Evolutionary conservation across 2,113 vertebrate species (phyloP).

Genomic region (Rattus rattus): DNA sequence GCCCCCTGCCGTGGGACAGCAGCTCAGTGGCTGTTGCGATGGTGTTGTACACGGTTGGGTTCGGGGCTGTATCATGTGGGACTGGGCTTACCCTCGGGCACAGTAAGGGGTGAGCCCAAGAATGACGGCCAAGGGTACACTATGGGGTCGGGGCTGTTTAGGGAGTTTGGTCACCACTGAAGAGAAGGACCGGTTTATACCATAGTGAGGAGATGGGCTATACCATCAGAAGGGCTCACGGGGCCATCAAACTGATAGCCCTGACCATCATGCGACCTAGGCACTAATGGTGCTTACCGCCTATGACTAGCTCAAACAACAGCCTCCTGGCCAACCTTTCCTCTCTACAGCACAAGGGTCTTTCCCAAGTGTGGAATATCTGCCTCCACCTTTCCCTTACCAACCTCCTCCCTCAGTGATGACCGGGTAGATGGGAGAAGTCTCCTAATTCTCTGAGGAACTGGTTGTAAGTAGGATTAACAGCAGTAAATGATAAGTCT

Average conservation of each 20-base stretch:
- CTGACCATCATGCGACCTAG: background rate
- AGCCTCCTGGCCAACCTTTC: background rate
- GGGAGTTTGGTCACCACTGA: background rate
- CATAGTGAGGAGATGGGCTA: too few species aligned
- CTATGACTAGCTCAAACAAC: background rate
- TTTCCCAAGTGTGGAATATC: background rate
- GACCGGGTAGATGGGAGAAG: background rate
- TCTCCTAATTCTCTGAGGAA: background rate
- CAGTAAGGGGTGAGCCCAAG: rapidly evolving
- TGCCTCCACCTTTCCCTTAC: background rate
- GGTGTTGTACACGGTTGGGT: background rate
- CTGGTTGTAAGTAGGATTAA: background rate
- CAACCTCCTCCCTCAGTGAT: background rate
- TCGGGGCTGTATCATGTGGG: background rate
- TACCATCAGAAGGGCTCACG: too few species aligned
- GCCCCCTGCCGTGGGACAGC: conserved; percentile 89
- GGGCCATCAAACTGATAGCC: background rate
- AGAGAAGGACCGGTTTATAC: background rate
- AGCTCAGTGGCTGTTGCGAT: background rate
- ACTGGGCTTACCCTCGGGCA: background rate
- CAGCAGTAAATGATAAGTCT: background rate
- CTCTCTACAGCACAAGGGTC: background rate
- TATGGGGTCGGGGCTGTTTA: background rate
- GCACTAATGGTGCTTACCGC: background rate
- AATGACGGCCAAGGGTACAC: too few species aligned